Conservation (phyloP, 2,113 vertebrate genomes). For the Ariopsis seemanni region DNA sequence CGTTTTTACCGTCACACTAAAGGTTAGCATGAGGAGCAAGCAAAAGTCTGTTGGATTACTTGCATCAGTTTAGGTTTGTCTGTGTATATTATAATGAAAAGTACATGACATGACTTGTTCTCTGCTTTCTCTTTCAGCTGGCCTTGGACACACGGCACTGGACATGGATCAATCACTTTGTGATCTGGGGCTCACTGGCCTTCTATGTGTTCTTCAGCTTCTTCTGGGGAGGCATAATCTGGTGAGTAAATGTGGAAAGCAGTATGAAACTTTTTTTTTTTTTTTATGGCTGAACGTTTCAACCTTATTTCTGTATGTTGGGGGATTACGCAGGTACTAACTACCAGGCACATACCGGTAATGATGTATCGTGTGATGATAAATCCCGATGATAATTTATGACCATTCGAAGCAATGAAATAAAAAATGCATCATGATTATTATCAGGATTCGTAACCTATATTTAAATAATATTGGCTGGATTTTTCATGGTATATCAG, state of each 20-base stretch:
- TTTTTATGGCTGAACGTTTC: neutral
- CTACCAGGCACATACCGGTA: neutral
- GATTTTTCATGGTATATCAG: too few species aligned
- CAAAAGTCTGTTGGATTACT: neutral
- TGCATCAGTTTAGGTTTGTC: neutral
- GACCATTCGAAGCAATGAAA: too few species aligned
- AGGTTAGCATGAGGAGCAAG: slow-evolving; percentile 74
- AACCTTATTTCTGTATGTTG: neutral
- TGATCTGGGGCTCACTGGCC: slow-evolving; percentile 95
- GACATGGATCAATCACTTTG: slow-evolving; percentile 99
- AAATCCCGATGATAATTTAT: too few species aligned
- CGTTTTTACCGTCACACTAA: slow-evolving; percentile 95
- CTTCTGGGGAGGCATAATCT: slow-evolving; percentile 98
- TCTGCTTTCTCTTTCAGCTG: slow-evolving; percentile 72
- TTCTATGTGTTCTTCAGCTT: slow-evolving; percentile 99
- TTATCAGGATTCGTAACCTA: too few species aligned
- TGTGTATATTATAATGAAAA: neutral
- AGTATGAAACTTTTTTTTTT: neutral
- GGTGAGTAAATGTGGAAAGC: slow-evolving; percentile 71
- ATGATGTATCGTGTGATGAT: too few species aligned
- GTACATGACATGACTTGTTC: neutral
- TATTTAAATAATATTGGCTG: too few species aligned
- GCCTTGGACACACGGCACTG: slow-evolving; percentile 94
- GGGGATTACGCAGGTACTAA: neutral
- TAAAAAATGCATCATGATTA: too few species aligned